A percentile compares a stretch with the other conserved stretches of the same genome.
These are phyloP conservation scores for Sitta europaea DNA, from an alignment of 2,113 vertebrate species.

Conservation along the genomic window DNA sequence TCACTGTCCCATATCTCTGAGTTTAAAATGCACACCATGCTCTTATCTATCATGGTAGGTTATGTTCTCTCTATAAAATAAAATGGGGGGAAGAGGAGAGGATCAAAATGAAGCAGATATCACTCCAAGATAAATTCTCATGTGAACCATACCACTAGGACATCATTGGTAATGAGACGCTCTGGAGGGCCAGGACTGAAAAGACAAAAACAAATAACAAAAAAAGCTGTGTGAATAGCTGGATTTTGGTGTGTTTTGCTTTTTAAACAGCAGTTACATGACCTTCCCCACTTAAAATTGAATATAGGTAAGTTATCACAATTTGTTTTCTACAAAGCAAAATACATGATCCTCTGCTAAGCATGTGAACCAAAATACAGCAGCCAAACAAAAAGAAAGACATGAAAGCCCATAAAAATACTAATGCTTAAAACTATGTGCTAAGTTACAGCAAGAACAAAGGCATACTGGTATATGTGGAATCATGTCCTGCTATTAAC, in stretches of 20 bases:
- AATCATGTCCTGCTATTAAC: background rate
- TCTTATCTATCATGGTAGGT: background rate
- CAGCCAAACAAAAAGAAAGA: background rate
- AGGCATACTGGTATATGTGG: background rate
- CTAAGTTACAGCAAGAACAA: background rate
- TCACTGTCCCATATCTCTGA: background rate
- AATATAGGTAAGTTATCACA: background rate
- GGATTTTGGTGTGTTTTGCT: background rate
- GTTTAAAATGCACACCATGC: background rate
- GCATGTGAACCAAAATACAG: background rate
- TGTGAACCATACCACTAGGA: slow-evolving; percentile 77
- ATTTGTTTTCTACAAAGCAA: background rate
- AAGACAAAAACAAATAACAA: background rate
- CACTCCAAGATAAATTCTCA: background rate
- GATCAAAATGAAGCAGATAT: background rate
- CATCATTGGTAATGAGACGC: slow-evolving; percentile 74
- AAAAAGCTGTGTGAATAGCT: background rate
- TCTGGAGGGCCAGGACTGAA: slow-evolving; percentile 69
- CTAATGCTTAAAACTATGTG: background rate
- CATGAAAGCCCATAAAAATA: background rate
- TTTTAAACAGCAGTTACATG: background rate
- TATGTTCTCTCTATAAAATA: background rate
- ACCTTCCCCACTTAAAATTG: background rate
- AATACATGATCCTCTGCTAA: background rate
- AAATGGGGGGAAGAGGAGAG: background rate